Base-by-base conservation (phyloP, 2,113 vertebrate genomes). In the Alexandromys fortis region DNA sequence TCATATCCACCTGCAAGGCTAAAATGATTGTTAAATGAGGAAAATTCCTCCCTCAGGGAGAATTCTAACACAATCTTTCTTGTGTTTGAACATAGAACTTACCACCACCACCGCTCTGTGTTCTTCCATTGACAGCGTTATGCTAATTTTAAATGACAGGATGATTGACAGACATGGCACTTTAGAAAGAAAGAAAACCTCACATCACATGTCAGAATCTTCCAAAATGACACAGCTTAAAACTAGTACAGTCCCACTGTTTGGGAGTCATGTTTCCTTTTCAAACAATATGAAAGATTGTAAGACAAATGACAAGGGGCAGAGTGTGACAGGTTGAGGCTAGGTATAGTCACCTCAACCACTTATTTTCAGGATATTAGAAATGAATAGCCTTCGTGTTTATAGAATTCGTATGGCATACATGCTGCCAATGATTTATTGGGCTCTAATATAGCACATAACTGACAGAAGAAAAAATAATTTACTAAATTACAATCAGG, bases 191-290 rank as follows among this genome's bases (percentile, higher is more conserved):
- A 95, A 94, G 24, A 78, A 90, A 77, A 87, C 58, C 26, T 93
- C 65, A 22, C 33, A 58, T 21, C 86, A 24, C 38, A 82, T 90
- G 45, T 68, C 73, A 49, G 58, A 93, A 77, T 58, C 58, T 77
- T 95, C 67, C 72, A 94, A 89, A 97, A 70, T 75, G 65, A 95
- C 86, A 92, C 17, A 52, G 45, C 7, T 77, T 97, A 94, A 94
- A 94, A 73, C 79, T 85, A 89, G 87, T 81, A 58, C 82, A 97
- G 89, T 90, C 86, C 91, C 61, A 82, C 0, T 52, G 86, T 88
- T 96, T 91, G 49, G 94, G 78, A 95, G n/a, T 89, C 49, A 0
- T 95, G 76, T 96, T 96, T 98, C 86, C 90, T 97, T 97, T 95
- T 97, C 93, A 96, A 85, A 92, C 93, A 85, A 87, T 91, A 78